Percentiles rank a stretch among this genome's conserved stretches.
phyloP scores from a whole-genome alignment of 92 coral and sea anemone genomes.

The Pocillopora grandis region DNA sequence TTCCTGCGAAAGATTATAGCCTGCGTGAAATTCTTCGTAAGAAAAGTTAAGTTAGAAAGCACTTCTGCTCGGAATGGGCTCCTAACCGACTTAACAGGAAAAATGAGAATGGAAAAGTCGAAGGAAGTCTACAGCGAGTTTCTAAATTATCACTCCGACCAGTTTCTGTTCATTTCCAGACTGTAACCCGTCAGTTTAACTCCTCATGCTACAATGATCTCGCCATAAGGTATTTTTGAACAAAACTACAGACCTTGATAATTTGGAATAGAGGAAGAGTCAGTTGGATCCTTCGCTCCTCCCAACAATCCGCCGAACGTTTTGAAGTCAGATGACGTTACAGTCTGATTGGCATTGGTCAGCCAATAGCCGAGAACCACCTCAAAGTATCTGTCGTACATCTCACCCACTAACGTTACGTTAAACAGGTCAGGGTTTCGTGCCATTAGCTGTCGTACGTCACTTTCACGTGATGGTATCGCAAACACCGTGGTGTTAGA shows the following conservation, averaged over 20 bases:
- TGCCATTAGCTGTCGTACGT: constrained; percentile 70
- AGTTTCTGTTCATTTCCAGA: too few relatives aligned
- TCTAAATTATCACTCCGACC: too few relatives aligned
- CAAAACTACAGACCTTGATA: constrained; percentile 53
- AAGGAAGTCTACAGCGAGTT: too few relatives aligned
- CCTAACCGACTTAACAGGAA: too few relatives aligned
- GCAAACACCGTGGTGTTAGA: constrained; percentile 70
- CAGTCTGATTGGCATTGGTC: constrained; percentile 77
- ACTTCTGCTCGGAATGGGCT: too few relatives aligned
- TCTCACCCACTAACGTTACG: constrained; percentile 62
- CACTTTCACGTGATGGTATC: constrained; percentile 61
- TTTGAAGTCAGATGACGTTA: constrained; percentile 71
- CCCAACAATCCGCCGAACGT: constrained; percentile 83
- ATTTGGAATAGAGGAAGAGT: constrained; percentile 57
- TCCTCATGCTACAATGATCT: not conserved
- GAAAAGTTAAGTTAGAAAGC: too few relatives aligned
- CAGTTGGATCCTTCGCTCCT: constrained; percentile 78
- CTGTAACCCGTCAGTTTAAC: too few relatives aligned
- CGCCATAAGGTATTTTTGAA: not conserved
- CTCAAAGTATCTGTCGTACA: constrained; percentile 91
- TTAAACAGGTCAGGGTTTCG: constrained; percentile 70
- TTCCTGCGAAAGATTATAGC: too few relatives aligned
- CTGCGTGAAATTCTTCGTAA: too few relatives aligned
- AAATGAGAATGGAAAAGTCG: too few relatives aligned
- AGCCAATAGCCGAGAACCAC: constrained; percentile 82